These are phyloP conservation scores for Arctia plantaginis DNA, from an alignment of 2,888 invertebrate species.

Conservation along the genomic window DNA sequence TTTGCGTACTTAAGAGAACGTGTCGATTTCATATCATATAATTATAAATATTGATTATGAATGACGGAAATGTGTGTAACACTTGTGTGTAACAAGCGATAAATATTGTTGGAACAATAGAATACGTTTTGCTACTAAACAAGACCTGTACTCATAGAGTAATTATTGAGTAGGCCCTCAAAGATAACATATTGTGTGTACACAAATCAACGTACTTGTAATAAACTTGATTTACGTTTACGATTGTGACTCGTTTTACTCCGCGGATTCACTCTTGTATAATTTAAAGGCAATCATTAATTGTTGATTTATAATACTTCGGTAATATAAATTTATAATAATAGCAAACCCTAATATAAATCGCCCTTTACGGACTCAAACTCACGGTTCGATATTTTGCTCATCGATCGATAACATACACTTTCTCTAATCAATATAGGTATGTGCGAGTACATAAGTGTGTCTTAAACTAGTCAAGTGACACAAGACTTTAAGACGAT, in stretches of 20 bases:
- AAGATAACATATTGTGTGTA: neutral
- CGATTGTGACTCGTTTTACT: neutral
- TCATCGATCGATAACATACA: no score
- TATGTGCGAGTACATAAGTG: no score
- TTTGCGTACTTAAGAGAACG: neutral
- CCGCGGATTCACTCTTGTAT: no score
- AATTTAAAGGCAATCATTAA: no score
- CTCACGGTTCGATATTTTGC: no score
- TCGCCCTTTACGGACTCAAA: no score
- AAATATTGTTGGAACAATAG: neutral
- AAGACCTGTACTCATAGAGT: neutral
- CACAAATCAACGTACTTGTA: neutral
- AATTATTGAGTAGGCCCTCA: neutral
- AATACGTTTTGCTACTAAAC: neutral
- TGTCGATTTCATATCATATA: neutral
- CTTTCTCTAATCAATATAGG: no score
- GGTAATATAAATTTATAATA: no score
- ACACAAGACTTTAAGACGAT: no score
- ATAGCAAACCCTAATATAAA: no score
- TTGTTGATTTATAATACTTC: no score
- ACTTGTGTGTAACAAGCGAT: neutral
- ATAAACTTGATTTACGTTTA: neutral
- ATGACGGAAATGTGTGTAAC: neutral
- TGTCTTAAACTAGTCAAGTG: no score
- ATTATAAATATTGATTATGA: neutral